Evolutionary conservation across 2,113 vertebrate genomes (phyloP), one percentile per base, ranked within the genome.

Genomic region (Oryzias celebensis): DNA sequence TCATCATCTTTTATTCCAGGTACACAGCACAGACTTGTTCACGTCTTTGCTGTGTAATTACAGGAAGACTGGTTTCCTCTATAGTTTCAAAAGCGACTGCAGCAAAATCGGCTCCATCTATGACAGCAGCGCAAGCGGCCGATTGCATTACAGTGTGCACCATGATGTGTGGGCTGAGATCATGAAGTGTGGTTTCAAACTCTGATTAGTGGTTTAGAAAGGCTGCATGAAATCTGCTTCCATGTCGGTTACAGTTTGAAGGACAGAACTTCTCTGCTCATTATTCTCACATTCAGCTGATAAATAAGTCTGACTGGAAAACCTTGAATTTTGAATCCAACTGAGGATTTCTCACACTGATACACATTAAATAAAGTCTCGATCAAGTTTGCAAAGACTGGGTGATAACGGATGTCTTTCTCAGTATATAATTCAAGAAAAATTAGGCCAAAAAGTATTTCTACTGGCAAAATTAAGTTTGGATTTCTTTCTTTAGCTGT

Each of bases 101-200:
- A 65, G 55, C 20, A 51, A 44, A 63, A 64, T 26, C 4, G 57
- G 49, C 31, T 62, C 4, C 14, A 65, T 73, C 13, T 52, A 18
- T 7, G 14, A 18, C 62, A 60, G 47, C 28, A 0, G 16, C 7
- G 13, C 36, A 18, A 44, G 55, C 54, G 36, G 58, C 48, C 22
- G 45, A 8, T 56, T 52, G 44, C 22, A 18, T 57, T 56, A 41
- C 12, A 22, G 48, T 15, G 41, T 47, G 42, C 13, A 52, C 48
- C 65, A 47, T 73, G 77, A 83, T 87, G 81, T 84, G 77, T 84
- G 77, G 77, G 77, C 83, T 79, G 76, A 78, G 74, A 74, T 70
- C 75, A 60, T 67, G 67, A 67, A 54, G 58, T 77, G 72, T 75
- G 81, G 83, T 23, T 74, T 78, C 23, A 56, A 65, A 56, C 54